Evolutionary conservation across 1,140 invertebrate species (phyloP), one percentile per base, ranked within the genome.

Genomic region (Drosophila chauvacae): DNA sequence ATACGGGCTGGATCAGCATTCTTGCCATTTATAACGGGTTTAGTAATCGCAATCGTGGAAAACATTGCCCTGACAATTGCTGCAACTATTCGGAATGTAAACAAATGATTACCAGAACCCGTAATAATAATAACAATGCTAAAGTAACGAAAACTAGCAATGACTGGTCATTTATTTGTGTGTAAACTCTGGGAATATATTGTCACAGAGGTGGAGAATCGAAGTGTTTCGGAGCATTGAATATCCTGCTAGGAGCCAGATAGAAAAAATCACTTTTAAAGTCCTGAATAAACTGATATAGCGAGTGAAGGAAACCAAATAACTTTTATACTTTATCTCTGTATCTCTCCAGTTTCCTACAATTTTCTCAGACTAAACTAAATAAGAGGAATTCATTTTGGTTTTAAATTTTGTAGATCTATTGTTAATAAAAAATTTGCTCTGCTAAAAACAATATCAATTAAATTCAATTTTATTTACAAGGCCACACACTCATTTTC

Each of bases 41-140:
- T 77, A 57, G 61, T 70, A 84, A 77, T 76, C 63, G 65, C 57
- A 77, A 81, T 77, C 56, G 59, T 44, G 62, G 61, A 79, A 66
- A 72, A 69, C 68, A 64, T 53, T 72, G 57, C 57, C 48, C 45
- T 48, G 66, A 57, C 75, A 64, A 68, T 45, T 41, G 59, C 63
- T 60, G 72, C 63, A 80, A 77, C 50, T 77, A 80, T 72, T 68
- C 47, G 30, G 23, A 65, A 51, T 60, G 77, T 72, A 77, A 83
- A 85, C 77, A 84, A 80, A 70, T 48, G 45, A 73, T 56, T 60
- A 48, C 56, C 33, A 39, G 53, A 20, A 30, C 45, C 57, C 26
- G 48, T 44, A 53, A 60, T 66, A 41, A 78, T 66, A 41, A 78
- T 53, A 76, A 55, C 41, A 45, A 47, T 60, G 30, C 35, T n/a